phyloP scores from a whole-genome alignment of 2,113 vertebrate genomes.

The Connochaetes taurinus region DNA sequence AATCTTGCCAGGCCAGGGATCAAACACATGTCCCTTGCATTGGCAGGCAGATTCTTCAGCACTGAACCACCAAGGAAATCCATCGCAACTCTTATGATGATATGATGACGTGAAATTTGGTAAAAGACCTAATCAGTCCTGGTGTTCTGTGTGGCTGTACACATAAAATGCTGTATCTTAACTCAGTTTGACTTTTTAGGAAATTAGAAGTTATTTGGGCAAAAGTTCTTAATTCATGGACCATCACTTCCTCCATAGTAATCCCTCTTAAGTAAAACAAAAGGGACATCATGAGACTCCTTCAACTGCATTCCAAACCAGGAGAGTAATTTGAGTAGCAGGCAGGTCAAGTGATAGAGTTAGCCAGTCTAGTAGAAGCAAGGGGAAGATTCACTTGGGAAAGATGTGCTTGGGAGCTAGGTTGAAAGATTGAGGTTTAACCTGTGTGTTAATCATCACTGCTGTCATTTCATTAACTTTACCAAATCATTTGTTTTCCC shows the following conservation, averaged over 20 bases:
- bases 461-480: background rate
- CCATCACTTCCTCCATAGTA: background rate
- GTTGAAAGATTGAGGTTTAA: background rate
- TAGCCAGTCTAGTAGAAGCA: background rate
- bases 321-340: background rate
- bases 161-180: background rate
- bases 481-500: background rate
- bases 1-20: background rate
- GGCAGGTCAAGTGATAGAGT: background rate
- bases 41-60: background rate
- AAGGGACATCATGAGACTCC: background rate
- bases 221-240: background rate
- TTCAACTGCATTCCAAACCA: background rate
- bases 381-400: background rate
- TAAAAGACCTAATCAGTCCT: background rate
- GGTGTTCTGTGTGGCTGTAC: background rate
- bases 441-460: background rate
- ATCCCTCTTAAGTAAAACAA: background rate
- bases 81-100: background rate
- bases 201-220: background rate
- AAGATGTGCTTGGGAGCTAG: background rate
- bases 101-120: background rate
- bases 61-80: background rate
- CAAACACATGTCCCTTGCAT: background rate
- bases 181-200: background rate